Evolutionary conservation across 2,797 vertebrate genomes (phyloP).

Genomic region (Helarctos malayanus): DNA sequence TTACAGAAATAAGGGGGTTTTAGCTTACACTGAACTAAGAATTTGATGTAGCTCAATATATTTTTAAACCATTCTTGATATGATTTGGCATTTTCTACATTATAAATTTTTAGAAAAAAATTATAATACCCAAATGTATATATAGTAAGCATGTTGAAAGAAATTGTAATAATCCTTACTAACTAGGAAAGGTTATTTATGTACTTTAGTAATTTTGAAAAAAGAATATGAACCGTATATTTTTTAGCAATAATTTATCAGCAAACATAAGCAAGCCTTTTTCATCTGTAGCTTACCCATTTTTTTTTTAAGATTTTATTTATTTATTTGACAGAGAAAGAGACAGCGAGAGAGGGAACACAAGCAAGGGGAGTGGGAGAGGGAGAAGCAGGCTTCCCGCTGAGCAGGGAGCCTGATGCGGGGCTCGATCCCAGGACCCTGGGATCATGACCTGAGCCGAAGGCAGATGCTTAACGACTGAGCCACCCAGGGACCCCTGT

Average conservation of each 20-base stretch:
- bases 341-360: too few relatives aligned
- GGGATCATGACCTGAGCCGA: too few relatives aligned
- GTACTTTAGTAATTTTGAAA: not conserved
- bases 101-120: not conserved
- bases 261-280: not conserved
- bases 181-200: not conserved
- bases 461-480: too few relatives aligned
- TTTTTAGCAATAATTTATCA: constrained; percentile 34
- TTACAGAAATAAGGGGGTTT: not conserved
- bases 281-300: not conserved
- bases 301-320: not conserved
- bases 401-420: too few relatives aligned
- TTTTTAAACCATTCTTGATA: not conserved
- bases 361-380: too few relatives aligned
- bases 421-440: too few relatives aligned
- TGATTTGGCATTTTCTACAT: not conserved
- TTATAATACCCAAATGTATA: not conserved
- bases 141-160: not conserved
- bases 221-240: not conserved
- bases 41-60: not conserved
- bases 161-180: not conserved
- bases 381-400: too few relatives aligned
- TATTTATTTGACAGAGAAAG: too few relatives aligned
- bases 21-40: not conserved
- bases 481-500: too few relatives aligned